These are phyloP conservation scores for Priapulus caudatus DNA, from an alignment of 2,888 invertebrate species.

Conservation along the genomic window DNA sequence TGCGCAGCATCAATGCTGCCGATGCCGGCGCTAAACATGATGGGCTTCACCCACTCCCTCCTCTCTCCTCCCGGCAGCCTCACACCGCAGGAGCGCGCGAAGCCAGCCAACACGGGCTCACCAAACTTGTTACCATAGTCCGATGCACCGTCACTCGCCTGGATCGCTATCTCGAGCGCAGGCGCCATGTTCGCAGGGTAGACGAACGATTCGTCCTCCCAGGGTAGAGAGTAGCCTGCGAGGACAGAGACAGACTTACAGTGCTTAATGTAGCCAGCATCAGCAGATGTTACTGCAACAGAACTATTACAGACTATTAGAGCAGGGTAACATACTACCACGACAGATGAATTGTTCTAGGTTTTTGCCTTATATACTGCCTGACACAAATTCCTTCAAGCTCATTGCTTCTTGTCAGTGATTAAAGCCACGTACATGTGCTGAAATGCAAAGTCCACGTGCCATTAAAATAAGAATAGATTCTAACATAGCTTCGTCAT, in stretches of 20 bases:
- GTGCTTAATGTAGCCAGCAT: too few species aligned
- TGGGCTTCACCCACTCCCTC: constrained; percentile 91
- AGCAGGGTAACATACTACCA: too few species aligned
- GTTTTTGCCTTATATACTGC: too few species aligned
- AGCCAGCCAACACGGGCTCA: constrained; percentile 83
- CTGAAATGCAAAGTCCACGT: constrained; percentile 16
- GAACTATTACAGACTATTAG: too few species aligned
- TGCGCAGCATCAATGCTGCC: constrained; percentile 74
- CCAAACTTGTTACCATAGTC: constrained; percentile 99
- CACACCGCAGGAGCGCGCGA: too few species aligned
- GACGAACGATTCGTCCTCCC: constrained; percentile 59
- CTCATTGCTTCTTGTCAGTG: background rate
- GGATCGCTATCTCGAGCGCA: constrained; percentile 76
- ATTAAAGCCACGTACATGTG: background rate
- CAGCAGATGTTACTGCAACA: too few species aligned
- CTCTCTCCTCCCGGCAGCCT: constrained; percentile 50
- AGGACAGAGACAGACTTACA: constrained; percentile 13
- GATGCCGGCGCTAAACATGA: constrained; percentile 95
- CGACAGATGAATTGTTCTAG: too few species aligned
- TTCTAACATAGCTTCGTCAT: too few species aligned
- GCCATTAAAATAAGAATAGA: too few species aligned
- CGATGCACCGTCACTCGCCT: constrained; percentile 94
- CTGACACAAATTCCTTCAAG: too few species aligned
- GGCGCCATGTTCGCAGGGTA: constrained; percentile 83
- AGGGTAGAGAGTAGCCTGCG: constrained; percentile 65